Conservation (phyloP, 2,797 vertebrate genomes). For the Phoeniculus purpureus region DNA sequence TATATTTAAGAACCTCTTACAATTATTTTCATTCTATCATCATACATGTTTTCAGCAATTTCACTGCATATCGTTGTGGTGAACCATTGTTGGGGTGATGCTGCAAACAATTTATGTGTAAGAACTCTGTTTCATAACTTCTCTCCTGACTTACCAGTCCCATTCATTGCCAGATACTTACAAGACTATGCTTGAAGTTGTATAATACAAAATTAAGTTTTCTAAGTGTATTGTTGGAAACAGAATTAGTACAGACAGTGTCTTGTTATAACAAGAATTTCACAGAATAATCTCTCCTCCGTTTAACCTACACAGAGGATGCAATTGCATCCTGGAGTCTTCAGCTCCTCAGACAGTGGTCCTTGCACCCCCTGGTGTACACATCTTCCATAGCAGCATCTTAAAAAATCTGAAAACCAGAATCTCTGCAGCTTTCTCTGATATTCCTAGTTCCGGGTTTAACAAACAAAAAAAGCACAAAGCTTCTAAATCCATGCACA, state of each 20-base stretch:
- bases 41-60: background rate
- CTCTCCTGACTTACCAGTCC: background rate
- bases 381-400: background rate
- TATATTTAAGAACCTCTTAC: background rate
- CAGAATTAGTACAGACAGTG: background rate
- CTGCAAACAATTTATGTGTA: background rate
- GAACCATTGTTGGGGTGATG: background rate
- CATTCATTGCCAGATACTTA: background rate
- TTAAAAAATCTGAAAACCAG: background rate
- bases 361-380: constrained; percentile 36
- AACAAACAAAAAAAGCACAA: background rate
- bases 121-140: background rate
- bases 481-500: background rate
- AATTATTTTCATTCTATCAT: background rate
- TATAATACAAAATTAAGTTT: background rate
- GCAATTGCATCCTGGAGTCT: background rate
- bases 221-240: background rate
- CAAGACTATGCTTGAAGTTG: background rate
- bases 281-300: background rate
- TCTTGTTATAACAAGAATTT: background rate
- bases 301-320: background rate
- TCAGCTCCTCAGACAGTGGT: background rate
- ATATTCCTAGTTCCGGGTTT: background rate
- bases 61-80: background rate
- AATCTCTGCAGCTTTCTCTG: background rate